Base-by-base conservation (phyloP, 2,888 invertebrate species). In the Oligia fasciuncula region DNA sequence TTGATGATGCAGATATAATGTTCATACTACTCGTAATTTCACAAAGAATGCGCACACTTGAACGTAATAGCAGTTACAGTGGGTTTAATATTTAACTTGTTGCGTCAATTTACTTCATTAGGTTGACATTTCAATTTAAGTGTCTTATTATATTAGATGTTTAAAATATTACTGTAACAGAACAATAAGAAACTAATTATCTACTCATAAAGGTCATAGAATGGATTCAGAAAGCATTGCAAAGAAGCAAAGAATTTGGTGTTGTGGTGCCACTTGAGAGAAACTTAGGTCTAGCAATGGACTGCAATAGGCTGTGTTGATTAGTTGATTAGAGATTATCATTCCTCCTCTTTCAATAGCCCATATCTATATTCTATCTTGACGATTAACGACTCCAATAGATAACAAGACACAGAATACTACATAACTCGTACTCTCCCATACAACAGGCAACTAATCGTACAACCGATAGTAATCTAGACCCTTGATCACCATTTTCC, bases 1-100 rank as follows among this genome's bases (percentile, higher is more conserved):
- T 51, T 75, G 73, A 71, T 86, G 80, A 77, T 80, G 77, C 76
- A 70, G 69, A 68, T 86, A 75, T 84, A 81, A 84, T 86, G 74
- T 72, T 79, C 62, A 46, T 69, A 79, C 76, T 11, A 46, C 46
- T 11, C 46, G 46, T 63, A 67, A 88, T 86, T 77, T 83, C 80
- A 86, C 72, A 67, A 80, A 77, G 67, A 76, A 57, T 74, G 76
- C 43, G 13, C 84, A 73, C 75, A n/a, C 35, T 19, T 66, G 60
- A 81, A 73, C 35, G 23, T 73, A 85, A 83, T 63, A 71, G 65
- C 46, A 35, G 60, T 69, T 68, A 68, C 77, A 68, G 29, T 49
- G 60, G 13, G n/a, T 73, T n/a, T n/a, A 57, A 57, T 57, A 57
- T 57, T 60, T 60, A 62, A 72, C 29, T 75, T 54, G 35, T 73